Percentiles rank a stretch among this genome's conserved stretches.
These are phyloP conservation scores for Crocallis elinguaria DNA, from an alignment of 2,888 invertebrate species.

Conservation along the genomic window DNA sequence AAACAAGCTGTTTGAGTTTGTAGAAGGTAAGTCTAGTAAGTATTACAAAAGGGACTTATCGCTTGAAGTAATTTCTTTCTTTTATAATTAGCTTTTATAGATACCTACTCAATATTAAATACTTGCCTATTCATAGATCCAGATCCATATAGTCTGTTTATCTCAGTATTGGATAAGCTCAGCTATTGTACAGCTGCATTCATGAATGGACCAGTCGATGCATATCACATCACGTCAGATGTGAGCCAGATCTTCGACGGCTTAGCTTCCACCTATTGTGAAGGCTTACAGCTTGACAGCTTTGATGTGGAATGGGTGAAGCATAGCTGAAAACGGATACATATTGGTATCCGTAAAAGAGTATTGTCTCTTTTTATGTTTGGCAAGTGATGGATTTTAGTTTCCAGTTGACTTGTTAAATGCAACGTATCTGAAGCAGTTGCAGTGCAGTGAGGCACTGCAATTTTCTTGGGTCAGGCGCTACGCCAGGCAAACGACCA, in stretches of 20 bases:
- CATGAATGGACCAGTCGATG: conserved; percentile 33
- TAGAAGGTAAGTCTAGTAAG: no score
- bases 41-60: no score
- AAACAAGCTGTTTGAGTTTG: background rate
- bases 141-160: conserved; percentile 17
- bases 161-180: conserved; percentile 28
- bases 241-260: conserved; percentile 35
- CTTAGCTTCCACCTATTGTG: conserved; percentile 36
- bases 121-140: background rate
- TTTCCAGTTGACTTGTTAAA: background rate
- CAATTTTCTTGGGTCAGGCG: no score
- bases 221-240: conserved; percentile 33
- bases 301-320: conserved; percentile 28
- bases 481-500: no score
- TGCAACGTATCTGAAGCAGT: no score
- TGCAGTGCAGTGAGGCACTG: no score
- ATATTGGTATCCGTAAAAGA: no score
- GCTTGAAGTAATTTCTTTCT: no score
- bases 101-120: no score
- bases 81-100: no score
- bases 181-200: conserved; percentile 30
- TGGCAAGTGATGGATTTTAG: background rate
- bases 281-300: conserved; percentile 28
- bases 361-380: background rate
- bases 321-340: conserved; percentile 17